A percentile compares a stretch with the other conserved stretches of the same genome.
Conservation (phyloP, 2,797 vertebrate species). For the Cercopithecus neglectus region DNA sequence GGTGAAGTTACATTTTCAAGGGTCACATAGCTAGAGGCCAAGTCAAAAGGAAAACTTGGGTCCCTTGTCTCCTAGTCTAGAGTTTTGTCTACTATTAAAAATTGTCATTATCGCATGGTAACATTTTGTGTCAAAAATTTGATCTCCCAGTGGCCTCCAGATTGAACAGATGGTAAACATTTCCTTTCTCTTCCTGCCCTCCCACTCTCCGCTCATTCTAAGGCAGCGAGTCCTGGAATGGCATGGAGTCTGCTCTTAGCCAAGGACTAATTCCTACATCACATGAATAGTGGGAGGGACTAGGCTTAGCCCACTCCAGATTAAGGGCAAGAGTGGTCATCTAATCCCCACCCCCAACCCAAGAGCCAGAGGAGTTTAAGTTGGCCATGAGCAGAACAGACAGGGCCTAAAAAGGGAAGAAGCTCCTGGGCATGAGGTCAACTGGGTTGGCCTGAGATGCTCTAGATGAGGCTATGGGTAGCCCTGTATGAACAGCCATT, state of each 20-base stretch:
- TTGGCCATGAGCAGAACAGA: background rate
- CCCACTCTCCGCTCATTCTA: constrained; percentile 66
- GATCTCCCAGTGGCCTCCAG: constrained; percentile 57
- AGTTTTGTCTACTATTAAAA: constrained; percentile 42
- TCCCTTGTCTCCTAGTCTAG: background rate
- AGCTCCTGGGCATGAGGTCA: background rate
- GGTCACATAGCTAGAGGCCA: background rate
- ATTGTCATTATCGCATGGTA: constrained; percentile 42
- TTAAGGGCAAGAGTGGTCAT: background rate
- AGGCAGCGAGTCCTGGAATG: constrained; percentile 39
- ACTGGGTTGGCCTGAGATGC: background rate
- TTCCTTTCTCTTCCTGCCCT: constrained; percentile 42
- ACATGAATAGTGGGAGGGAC: background rate
- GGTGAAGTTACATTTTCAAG: background rate
- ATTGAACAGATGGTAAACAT: constrained; percentile 72
- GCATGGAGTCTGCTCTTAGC: background rate
- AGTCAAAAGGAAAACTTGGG: background rate
- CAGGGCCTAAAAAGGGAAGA: background rate
- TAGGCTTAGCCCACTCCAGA: background rate
- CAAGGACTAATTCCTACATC: background rate
- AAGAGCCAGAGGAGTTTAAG: background rate
- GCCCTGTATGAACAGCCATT: background rate
- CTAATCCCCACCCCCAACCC: background rate
- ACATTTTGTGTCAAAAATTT: constrained; percentile 63
- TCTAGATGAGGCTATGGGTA: background rate